A percentile compares a stretch with the other conserved stretches of the same genome.
phyloP scores from a whole-genome alignment of 2,113 vertebrate species.

The Spilogale gracilis region DNA sequence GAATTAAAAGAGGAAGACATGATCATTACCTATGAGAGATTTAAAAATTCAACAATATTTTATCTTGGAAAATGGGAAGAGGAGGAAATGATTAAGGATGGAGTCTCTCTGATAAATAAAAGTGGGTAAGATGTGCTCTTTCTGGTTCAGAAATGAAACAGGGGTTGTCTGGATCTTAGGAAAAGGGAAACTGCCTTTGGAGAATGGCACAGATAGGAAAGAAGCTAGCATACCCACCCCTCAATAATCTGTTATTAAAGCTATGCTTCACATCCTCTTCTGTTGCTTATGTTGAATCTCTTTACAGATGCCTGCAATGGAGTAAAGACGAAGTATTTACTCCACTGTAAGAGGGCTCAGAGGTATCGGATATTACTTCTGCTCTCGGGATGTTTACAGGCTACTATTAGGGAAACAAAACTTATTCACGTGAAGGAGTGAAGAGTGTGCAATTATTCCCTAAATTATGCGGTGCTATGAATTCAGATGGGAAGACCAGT shows the following conservation, averaged over 20 bases:
- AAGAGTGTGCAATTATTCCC: background rate
- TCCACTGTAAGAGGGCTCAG: background rate
- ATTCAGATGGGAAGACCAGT: background rate
- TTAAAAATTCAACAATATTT: background rate
- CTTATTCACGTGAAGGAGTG: background rate
- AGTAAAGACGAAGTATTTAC: background rate
- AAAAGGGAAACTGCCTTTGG: background rate
- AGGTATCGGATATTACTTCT: background rate
- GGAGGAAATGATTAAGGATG: background rate
- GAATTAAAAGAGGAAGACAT: background rate
- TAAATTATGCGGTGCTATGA: background rate
- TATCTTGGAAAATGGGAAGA: background rate
- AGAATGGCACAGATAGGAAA: background rate
- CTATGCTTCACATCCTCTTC: background rate
- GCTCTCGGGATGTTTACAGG: background rate
- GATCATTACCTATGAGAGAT: background rate
- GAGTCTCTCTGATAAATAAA: background rate
- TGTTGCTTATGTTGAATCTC: background rate
- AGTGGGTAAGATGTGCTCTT: background rate
- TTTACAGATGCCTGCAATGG: background rate
- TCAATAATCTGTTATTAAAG: conserved; percentile 54
- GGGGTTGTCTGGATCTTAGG: background rate
- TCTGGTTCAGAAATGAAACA: conserved; percentile 37
- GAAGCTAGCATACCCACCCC: background rate
- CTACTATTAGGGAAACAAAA: background rate